Conservation (phyloP, 2,888 invertebrate genomes). For the Ornithoptera alexandrae region DNA sequence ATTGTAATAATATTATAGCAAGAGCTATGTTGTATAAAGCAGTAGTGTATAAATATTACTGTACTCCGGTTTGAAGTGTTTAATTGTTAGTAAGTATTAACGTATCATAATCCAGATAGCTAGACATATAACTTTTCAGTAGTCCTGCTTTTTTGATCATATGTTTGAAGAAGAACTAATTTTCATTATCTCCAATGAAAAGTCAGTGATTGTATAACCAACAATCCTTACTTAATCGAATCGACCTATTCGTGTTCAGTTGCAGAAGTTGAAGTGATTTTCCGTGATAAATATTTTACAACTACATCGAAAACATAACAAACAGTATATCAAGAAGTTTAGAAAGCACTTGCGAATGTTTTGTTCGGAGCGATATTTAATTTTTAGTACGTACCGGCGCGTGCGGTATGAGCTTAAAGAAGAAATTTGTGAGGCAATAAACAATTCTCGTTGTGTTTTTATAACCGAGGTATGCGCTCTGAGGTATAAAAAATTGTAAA, state of each 20-base stretch:
- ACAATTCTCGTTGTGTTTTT: slow-evolving; percentile 23
- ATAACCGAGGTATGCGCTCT: slow-evolving; percentile 14
- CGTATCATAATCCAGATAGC: too few species aligned
- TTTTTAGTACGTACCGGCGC: slow-evolving; percentile 11
- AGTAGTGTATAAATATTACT: too few species aligned
- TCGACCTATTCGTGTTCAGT: background rate
- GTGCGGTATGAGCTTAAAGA: slow-evolving; percentile 18
- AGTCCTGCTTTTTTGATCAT: too few species aligned
- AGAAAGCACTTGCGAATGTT: background rate
- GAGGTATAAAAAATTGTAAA: slow-evolving; percentile 10
- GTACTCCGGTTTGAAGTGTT: too few species aligned
- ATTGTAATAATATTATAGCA: background rate
- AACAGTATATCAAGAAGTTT: background rate
- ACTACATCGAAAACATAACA: background rate
- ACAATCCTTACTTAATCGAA: too few species aligned
- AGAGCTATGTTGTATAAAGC: too few species aligned
- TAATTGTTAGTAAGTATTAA: too few species aligned
- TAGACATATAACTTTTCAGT: too few species aligned
- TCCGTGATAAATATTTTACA: background rate
- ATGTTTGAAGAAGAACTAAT: too few species aligned
- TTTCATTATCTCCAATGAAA: too few species aligned
- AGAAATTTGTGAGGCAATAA: slow-evolving; percentile 27
- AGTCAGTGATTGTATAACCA: too few species aligned
- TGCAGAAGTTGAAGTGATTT: background rate
- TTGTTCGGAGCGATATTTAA: slow-evolving; percentile 9